Conservation (phyloP, 2,888 invertebrate genomes). For the Dasysyrphus tricinctus region DNA sequence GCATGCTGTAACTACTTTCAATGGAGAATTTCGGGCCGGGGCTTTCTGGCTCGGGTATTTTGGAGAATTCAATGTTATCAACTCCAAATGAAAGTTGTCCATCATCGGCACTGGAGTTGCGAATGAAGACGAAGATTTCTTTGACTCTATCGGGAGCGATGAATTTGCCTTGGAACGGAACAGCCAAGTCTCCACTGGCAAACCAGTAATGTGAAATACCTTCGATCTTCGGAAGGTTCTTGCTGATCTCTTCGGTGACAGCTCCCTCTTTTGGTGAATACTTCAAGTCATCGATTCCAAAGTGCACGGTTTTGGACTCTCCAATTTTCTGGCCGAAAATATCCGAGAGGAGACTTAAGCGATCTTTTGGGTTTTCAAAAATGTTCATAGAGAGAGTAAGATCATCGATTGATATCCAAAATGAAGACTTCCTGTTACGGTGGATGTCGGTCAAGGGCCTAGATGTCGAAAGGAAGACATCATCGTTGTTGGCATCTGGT, state of each 20-base stretch:
- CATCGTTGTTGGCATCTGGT: constrained; percentile 31
- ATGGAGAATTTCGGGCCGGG: constrained; percentile 74
- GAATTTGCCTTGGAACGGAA: constrained; percentile 80
- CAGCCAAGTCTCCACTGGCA: constrained; percentile 79
- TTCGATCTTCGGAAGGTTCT: constrained; percentile 75
- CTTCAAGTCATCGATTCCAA: constrained; percentile 81
- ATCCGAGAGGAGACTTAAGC: constrained; percentile 79
- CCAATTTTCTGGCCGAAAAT: constrained; percentile 80
- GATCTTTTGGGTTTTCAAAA: constrained; percentile 76
- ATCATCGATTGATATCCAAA: constrained; percentile 80
- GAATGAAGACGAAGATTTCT: constrained; percentile 79
- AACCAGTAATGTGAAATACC: constrained; percentile 82
- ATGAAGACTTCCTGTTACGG: constrained; percentile 73
- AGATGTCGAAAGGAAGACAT: background rate
- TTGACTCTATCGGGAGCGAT: constrained; percentile 78
- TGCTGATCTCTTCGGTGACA: constrained; percentile 66
- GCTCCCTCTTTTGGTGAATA: constrained; percentile 72
- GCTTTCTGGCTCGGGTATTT: constrained; percentile 76
- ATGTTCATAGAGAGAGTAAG: constrained; percentile 79
- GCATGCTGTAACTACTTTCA: constrained; percentile 80
- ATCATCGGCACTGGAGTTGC: constrained; percentile 68
- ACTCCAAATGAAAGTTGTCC: constrained; percentile 79
- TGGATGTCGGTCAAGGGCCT: background rate
- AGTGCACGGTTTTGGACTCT: constrained; percentile 78
- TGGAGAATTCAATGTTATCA: constrained; percentile 80